Evolutionary conservation across 2,888 invertebrate genomes (phyloP).

Genomic region (Molanna angustata): DNA sequence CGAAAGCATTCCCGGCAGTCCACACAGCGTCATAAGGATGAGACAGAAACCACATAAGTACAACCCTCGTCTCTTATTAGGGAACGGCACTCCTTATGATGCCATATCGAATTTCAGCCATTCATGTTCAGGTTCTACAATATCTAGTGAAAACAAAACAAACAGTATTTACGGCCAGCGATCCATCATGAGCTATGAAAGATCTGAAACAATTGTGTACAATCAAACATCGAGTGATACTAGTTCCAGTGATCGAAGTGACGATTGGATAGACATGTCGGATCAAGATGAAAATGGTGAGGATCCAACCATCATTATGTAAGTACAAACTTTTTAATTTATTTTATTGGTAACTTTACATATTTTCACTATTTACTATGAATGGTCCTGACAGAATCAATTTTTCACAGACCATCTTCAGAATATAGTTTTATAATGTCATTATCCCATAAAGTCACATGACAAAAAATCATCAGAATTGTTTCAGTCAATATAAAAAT

Average conservation of each 20-base stretch:
- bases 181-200: conserved; percentile 51
- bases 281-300: conserved; percentile 55
- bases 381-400: too few species aligned
- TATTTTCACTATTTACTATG: too few species aligned
- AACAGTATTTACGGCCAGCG: conserved; percentile 60
- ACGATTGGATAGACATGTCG: conserved; percentile 66
- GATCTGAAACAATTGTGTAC: conserved; percentile 52
- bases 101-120: conserved; percentile 52
- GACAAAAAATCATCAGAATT: too few species aligned
- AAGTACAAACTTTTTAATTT: conserved; percentile 39
- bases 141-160: conserved; percentile 60
- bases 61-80: conserved; percentile 41
- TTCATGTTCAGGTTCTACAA: conserved; percentile 45
- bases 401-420: too few species aligned
- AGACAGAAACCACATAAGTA: conserved; percentile 45
- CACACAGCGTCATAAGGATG: conserved; percentile 47
- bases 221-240: conserved; percentile 55
- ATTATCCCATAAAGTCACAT: too few species aligned
- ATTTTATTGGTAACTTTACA: too few species aligned
- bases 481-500: too few species aligned
- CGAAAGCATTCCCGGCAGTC: conserved; percentile 57
- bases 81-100: conserved; percentile 46
- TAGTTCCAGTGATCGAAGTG: conserved; percentile 60
- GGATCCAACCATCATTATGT: conserved; percentile 57
- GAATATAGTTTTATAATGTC: too few species aligned